A percentile compares a stretch with the other conserved stretches of the same genome.
These are phyloP conservation scores for Paralichthys olivaceus DNA, from an alignment of 2,113 vertebrate species.

Conservation along the genomic window DNA sequence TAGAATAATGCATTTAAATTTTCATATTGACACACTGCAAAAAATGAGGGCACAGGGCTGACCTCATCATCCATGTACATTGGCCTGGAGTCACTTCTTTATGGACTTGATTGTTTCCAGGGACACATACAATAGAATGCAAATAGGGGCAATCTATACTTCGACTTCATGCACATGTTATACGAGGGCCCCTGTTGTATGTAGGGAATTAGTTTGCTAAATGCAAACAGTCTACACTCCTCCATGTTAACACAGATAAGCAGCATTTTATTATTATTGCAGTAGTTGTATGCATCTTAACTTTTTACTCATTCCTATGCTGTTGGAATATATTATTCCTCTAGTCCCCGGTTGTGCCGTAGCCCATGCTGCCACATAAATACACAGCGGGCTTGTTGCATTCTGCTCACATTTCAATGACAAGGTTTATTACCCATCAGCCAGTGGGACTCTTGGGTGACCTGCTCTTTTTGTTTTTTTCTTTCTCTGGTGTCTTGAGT, in stretches of 20 bases:
- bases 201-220: background rate
- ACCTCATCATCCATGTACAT: conserved; percentile 32
- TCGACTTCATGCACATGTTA: background rate
- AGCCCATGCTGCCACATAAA: conserved; percentile 4
- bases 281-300: conserved; percentile 18
- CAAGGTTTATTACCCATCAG: conserved; percentile 62
- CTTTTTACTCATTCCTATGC: conserved; percentile 5
- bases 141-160: conserved; percentile 9
- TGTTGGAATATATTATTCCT: conserved; percentile 21
- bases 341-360: background rate
- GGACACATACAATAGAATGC: conserved; percentile 4
- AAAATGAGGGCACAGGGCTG: background rate
- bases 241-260: background rate
- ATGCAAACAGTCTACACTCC: conserved; percentile 2
- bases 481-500: conserved; percentile 19
- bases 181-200: background rate
- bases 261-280: conserved; percentile 4
- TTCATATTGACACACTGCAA: conserved; percentile 12
- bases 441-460: conserved; percentile 39
- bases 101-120: conserved; percentile 2
- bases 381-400: conserved; percentile 12
- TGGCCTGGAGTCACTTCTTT: conserved; percentile 11
- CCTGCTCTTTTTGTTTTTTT: conserved; percentile 39
- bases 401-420: conserved; percentile 67
- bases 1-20: conserved; percentile 15